Conservation (phyloP, 2,797 vertebrate species). For the Sebastes diaconus region DNA sequence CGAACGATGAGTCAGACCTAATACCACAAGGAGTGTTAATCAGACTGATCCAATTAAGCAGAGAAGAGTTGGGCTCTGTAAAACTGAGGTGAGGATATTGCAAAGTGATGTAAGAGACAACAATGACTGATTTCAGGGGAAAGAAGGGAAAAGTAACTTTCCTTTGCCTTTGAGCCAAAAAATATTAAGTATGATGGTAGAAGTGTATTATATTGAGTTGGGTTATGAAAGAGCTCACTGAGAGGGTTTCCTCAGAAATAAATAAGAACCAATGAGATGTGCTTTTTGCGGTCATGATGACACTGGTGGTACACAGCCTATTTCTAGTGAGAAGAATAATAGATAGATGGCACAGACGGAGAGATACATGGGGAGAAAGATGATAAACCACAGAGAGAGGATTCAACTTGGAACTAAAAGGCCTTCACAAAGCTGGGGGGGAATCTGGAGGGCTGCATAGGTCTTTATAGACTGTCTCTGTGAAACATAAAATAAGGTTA, state of each 20-base stretch:
- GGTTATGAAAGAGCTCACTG: not conserved
- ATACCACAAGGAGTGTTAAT: slow-evolving; percentile 11
- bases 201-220: not conserved
- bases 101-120: not conserved
- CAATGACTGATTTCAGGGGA: slow-evolving; percentile 1
- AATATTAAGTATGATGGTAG: not conserved
- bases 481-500: slow-evolving; percentile 7
- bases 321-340: not conserved
- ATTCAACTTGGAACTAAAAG: slow-evolving; percentile 11
- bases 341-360: not conserved
- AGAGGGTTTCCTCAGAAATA: not conserved
- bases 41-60: slow-evolving; percentile 26
- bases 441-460: not conserved
- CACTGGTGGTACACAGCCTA: not conserved
- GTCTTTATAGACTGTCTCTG: slow-evolving; percentile 16
- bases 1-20: slow-evolving; percentile 9
- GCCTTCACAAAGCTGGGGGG: not conserved
- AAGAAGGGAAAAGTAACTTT: not conserved
- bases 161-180: not conserved
- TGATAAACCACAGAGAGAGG: not conserved
- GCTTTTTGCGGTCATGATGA: not conserved
- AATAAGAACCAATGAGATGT: not conserved
- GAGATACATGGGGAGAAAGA: not conserved
- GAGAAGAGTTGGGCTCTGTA: not conserved
- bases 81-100: not conserved